Evolutionary conservation across 2,797 vertebrate species (phyloP).

Genomic region (Halcyon leucocephala): DNA sequence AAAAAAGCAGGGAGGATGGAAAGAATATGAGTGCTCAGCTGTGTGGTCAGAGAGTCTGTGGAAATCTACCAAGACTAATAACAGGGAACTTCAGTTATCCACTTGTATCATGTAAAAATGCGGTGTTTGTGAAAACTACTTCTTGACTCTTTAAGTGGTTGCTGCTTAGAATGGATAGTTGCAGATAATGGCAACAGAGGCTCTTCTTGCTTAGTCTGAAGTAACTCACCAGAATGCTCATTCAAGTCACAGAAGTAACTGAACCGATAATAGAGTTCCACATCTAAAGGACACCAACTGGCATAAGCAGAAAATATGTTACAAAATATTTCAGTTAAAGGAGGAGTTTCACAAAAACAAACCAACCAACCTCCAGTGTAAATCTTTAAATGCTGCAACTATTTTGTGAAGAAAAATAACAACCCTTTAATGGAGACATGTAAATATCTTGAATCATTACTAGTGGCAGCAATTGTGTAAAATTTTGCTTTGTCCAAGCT

Average conservation of each 20-base stretch:
- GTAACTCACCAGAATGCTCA: not conserved
- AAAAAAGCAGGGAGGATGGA: accelerated
- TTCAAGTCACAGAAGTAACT: not conserved
- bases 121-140: not conserved
- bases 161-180: not conserved
- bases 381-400: not conserved
- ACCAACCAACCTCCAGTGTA: not conserved
- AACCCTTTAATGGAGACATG: not conserved
- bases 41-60: not conserved
- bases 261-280: not conserved
- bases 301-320: not conserved
- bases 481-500: not conserved
- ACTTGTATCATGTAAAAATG: not conserved
- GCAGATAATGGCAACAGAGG: not conserved
- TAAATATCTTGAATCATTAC: not conserved
- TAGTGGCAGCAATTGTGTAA: not conserved
- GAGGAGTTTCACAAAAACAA: not conserved
- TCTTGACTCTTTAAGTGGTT: not conserved
- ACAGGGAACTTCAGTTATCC: not conserved
- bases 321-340: not conserved
- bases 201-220: not conserved
- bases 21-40: not conserved
- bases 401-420: not conserved
- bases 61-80: not conserved
- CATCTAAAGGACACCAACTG: not conserved